Percentiles rank a stretch among this genome's conserved stretches.
phyloP scores from a whole-genome alignment of 2,797 vertebrate genomes.

The Margarornis squamiger region DNA sequence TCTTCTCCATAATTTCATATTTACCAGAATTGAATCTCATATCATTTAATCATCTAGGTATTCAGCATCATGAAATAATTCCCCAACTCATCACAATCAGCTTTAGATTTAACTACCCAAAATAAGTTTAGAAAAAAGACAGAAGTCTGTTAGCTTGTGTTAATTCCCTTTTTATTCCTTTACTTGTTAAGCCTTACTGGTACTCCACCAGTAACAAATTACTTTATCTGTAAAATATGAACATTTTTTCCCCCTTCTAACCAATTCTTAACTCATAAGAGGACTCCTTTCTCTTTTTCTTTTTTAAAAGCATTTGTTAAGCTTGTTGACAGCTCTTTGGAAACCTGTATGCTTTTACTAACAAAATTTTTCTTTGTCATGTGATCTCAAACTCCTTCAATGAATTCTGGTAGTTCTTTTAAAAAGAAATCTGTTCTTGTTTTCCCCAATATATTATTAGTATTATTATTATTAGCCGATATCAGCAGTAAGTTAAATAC shows the following conservation, averaged over 20 bases:
- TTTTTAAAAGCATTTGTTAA: background rate
- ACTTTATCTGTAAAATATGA: background rate
- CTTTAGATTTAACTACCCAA: background rate
- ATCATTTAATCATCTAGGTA: background rate
- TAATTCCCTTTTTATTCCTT: background rate
- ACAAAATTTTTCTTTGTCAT: background rate
- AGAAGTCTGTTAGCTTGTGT: background rate
- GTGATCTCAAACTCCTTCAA: background rate
- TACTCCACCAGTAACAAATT: background rate
- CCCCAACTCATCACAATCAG: background rate
- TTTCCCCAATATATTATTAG: background rate
- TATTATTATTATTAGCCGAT: background rate
- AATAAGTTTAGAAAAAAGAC: background rate
- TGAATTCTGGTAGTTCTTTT: background rate
- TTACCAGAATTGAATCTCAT: conserved; percentile 6
- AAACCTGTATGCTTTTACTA: background rate
- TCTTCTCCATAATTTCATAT: conserved; percentile 28
- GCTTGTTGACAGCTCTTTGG: background rate
- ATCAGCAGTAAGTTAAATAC: background rate
- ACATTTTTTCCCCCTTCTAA: background rate
- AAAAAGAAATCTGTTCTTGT: background rate
- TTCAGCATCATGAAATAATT: conserved; percentile 9
- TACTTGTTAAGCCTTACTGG: background rate
- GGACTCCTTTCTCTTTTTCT: background rate
- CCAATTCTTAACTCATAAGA: background rate